Percentiles rank a stretch among this genome's conserved stretches.
Conservation (phyloP, 2,113 vertebrate genomes). For the Strigops habroptila region DNA sequence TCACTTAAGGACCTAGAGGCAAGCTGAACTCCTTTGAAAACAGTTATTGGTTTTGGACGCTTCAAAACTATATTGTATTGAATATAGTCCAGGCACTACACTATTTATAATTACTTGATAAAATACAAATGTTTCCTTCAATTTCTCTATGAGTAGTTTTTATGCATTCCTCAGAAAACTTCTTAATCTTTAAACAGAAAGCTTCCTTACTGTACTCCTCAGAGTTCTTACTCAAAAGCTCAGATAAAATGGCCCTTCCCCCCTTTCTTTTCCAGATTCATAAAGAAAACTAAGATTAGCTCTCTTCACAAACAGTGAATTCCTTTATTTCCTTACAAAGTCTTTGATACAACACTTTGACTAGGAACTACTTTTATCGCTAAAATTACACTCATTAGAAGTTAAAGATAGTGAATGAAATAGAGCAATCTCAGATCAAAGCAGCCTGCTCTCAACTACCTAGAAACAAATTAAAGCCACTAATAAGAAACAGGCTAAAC, state of each 20-base stretch:
- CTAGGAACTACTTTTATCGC: not conserved
- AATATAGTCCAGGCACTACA: slow-evolving; percentile 3
- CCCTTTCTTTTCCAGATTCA: slow-evolving; percentile 6
- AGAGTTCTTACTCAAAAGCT: slow-evolving; percentile 12
- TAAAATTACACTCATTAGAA: slow-evolving; percentile 12
- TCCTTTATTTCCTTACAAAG: slow-evolving; percentile 33
- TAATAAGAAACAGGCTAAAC: slow-evolving; percentile 20
- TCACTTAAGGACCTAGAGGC: slow-evolving; percentile 28
- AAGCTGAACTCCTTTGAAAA: slow-evolving; percentile 41
- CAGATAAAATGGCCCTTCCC: not conserved
- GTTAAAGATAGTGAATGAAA: slow-evolving; percentile 26
- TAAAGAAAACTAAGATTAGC: slow-evolving; percentile 5
- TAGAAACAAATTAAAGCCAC: slow-evolving; percentile 37
- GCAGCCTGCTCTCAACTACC: not conserved
- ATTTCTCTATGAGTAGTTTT: not conserved
- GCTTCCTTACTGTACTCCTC: slow-evolving; percentile 1
- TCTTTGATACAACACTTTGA: slow-evolving; percentile 13
- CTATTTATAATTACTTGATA: slow-evolving; percentile 30
- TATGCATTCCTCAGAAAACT: not conserved
- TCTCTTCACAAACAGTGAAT: not conserved
- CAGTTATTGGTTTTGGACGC: slow-evolving; percentile 2
- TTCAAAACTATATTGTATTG: not conserved
- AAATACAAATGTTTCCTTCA: slow-evolving; percentile 43
- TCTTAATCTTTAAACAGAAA: slow-evolving; percentile 16
- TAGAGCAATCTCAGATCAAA: slow-evolving; percentile 48